Evolutionary conservation across 2,888 invertebrate genomes (phyloP).

Genomic region (Rhamphomyia laevipes): DNA sequence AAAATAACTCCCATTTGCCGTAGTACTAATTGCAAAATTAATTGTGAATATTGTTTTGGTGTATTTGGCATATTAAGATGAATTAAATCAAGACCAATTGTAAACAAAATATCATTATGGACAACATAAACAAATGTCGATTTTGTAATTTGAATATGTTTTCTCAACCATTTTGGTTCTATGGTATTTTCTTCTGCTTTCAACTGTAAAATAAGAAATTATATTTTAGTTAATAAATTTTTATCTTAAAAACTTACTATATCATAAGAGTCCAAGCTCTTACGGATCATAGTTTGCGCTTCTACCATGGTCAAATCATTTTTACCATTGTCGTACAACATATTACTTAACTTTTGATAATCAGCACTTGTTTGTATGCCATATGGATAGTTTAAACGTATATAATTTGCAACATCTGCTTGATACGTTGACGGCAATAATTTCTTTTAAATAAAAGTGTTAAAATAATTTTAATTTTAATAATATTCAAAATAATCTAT

Average conservation of each 20-base stretch:
- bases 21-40: constrained; percentile 6
- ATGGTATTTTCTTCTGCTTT: neutral
- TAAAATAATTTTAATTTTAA: too few relatives aligned
- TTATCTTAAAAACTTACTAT: constrained; percentile 4
- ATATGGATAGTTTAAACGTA: constrained; percentile 3
- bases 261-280: constrained; percentile 5
- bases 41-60: constrained; percentile 4
- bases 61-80: constrained; percentile 3
- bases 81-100: constrained; percentile 4
- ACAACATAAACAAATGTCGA: constrained; percentile 4
- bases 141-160: constrained; percentile 8
- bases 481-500: too few relatives aligned
- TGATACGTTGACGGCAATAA: too few relatives aligned
- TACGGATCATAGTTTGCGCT: neutral
- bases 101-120: neutral
- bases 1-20: constrained; percentile 9
- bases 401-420: constrained; percentile 3
- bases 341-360: neutral
- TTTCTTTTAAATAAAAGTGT: too few relatives aligned
- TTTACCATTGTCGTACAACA: constrained; percentile 6
- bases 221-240: too few relatives aligned
- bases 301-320: neutral
- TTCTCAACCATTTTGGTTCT: constrained; percentile 6
- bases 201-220: neutral
- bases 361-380: neutral